Base-by-base conservation (phyloP, 2,797 vertebrate species). In the Neosilurus mollespiculum region DNA sequence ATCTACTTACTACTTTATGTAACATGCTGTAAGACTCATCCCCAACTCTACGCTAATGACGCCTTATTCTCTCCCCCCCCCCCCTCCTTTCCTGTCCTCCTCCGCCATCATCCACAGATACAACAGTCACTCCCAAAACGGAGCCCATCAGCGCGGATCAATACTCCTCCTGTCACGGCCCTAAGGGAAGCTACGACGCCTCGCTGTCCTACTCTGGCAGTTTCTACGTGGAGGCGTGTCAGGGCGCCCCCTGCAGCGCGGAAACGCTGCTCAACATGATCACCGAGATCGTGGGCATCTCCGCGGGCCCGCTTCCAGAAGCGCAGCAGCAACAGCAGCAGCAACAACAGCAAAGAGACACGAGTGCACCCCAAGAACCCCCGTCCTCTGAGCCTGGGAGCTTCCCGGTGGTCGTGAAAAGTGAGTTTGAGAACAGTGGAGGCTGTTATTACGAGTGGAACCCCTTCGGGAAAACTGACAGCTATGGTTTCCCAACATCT, bases 261-360 rank as follows among this genome's bases (percentile, higher is more conserved):
- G 97, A 99, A 88, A 96, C 97, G 53, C 95, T 99, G 89, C 97
- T 99, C 93, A 98, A 96, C 90, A 95, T 99, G 93, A 99, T 99
- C 95, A 98, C 97, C 0, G 97, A 98, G 86, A 99, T 99, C 85
- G 94, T 99, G 84, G 98, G 97, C 56, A 96, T 98, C 84, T 97
- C 97, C 3, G 96, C 97, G 0, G 93, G 97, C 87, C 91, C 97
- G 1, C 91, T 96, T 58, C 93, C 96, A 0, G 96, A 98, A 82
- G 93, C 93, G 86, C 94, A 94, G 66, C 94, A 92, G 93, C 85
- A 92, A 92, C 49, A 88, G 86, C 88, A 94, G 5, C 94, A 4
- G 88, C 89, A 93, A 93, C 7, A 82, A 91, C 66, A 93, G 84
- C 92, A 91, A 81, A 79, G 24, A 16, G 77, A 65, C 49, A 30